These are phyloP conservation scores for Dasyprocta punctata DNA, from an alignment of 2,113 vertebrate species.

Conservation along the genomic window DNA sequence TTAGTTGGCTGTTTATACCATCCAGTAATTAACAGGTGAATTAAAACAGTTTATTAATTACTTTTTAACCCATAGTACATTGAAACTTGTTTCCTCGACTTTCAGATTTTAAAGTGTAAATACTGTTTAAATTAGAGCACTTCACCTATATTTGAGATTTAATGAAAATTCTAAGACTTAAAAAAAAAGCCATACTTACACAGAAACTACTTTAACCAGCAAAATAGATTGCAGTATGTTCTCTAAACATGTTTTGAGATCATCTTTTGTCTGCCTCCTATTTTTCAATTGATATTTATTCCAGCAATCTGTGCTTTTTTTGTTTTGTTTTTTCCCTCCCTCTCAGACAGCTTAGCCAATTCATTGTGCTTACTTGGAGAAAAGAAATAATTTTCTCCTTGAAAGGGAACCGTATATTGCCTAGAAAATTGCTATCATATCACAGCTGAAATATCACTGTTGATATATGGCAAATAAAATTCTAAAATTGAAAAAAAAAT, in stretches of 20 bases:
- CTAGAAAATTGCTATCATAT: constrained; percentile 83
- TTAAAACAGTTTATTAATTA: constrained; percentile 37
- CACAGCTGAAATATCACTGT: constrained; percentile 80
- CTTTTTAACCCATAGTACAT: background rate
- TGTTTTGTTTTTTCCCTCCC: constrained; percentile 34
- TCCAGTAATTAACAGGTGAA: constrained; percentile 50
- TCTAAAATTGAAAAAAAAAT: constrained; percentile 80
- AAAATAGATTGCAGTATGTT: constrained; percentile 67
- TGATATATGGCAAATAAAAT: constrained; percentile 80
- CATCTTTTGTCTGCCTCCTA: constrained; percentile 72
- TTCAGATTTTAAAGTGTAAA: background rate
- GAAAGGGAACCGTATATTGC: constrained; percentile 77
- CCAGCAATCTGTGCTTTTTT: constrained; percentile 56
- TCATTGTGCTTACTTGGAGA: constrained; percentile 83
- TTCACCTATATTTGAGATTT: background rate
- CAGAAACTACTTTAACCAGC: constrained; percentile 54
- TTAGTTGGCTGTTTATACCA: constrained; percentile 59
- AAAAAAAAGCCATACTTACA: constrained; percentile 44
- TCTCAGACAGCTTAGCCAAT: constrained; percentile 75
- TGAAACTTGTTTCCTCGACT: background rate
- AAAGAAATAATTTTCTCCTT: constrained; percentile 83
- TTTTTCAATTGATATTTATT: constrained; percentile 82
- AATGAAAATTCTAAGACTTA: constrained; percentile 53
- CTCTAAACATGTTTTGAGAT: constrained; percentile 72
- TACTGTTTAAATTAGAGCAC: background rate